These are phyloP conservation scores for Synanthedon andrenaeformis DNA, from an alignment of 2,888 invertebrate species.

Conservation along the genomic window DNA sequence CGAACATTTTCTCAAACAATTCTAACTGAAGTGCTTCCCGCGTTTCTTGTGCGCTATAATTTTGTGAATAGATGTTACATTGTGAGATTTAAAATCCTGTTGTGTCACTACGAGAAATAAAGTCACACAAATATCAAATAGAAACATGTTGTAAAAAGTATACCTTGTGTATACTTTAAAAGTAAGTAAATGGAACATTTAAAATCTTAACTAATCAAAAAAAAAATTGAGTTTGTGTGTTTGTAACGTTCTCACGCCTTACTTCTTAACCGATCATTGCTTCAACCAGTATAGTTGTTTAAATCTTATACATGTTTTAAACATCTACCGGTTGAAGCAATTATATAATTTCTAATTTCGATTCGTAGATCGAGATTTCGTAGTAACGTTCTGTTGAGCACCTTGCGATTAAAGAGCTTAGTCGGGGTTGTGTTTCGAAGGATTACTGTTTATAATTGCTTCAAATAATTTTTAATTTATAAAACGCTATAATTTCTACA, in stretches of 20 bases:
- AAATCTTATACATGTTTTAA: too few species aligned
- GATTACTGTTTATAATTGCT: not conserved
- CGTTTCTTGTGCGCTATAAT: not conserved
- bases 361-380: not conserved
- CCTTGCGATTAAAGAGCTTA: not conserved
- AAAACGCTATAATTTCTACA: not conserved
- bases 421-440: not conserved
- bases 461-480: not conserved
- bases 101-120: not conserved
- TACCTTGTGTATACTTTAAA: too few species aligned
- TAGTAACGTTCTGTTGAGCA: not conserved
- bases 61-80: not conserved
- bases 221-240: too few species aligned
- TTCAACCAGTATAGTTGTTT: too few species aligned
- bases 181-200: too few species aligned
- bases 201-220: too few species aligned
- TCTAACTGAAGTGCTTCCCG: conserved; percentile 1
- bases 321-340: too few species aligned
- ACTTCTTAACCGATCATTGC: too few species aligned
- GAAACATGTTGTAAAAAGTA: too few species aligned
- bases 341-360: too few species aligned
- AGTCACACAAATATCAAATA: not conserved
- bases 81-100: not conserved
- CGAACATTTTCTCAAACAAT: conserved; percentile 6
- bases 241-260: too few species aligned